Conservation (phyloP, 2,797 vertebrate genomes). For the Phalloptychus januarius region DNA sequence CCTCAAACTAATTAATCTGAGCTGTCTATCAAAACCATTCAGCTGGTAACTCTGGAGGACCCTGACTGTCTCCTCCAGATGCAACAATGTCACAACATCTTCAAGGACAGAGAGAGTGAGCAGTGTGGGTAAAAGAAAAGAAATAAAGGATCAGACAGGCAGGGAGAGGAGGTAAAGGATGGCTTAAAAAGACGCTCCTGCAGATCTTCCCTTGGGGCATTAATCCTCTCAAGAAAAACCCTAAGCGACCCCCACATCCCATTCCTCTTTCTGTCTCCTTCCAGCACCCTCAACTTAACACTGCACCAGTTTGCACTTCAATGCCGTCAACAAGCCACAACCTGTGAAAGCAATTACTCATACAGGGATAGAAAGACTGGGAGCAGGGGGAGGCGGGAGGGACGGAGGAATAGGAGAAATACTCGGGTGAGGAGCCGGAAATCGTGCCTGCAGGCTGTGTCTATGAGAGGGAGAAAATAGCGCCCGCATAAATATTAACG, state of each 20-base stretch:
- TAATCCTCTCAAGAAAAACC: conserved; percentile 60
- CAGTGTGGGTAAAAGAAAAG: conserved; percentile 15
- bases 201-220: conserved; percentile 66
- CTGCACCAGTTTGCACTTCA: conserved; percentile 69
- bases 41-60: conserved; percentile 35
- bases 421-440: conserved; percentile 57
- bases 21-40: conserved; percentile 57
- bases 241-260: conserved; percentile 56
- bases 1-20: conserved; percentile 49
- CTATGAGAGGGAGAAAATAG: conserved; percentile 66
- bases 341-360: conserved; percentile 79
- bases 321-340: conserved; percentile 73
- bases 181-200: conserved; percentile 46
- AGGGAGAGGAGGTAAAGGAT: conserved; percentile 65
- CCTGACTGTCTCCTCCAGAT: conserved; percentile 46
- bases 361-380: conserved; percentile 47
- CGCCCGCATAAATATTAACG: conserved; percentile 73
- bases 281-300: conserved; percentile 69
- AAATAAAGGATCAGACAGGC: conserved; percentile 33
- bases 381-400: conserved; percentile 57
- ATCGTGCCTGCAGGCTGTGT: conserved; percentile 68
- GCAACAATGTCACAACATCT: conserved; percentile 52
- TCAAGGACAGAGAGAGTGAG: conserved; percentile 37
- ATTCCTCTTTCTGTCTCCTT: conserved; percentile 60
- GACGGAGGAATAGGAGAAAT: conserved; percentile 46